Conservation (phyloP, 2,797 vertebrate species). For the Coccyzus lansbergi region DNA sequence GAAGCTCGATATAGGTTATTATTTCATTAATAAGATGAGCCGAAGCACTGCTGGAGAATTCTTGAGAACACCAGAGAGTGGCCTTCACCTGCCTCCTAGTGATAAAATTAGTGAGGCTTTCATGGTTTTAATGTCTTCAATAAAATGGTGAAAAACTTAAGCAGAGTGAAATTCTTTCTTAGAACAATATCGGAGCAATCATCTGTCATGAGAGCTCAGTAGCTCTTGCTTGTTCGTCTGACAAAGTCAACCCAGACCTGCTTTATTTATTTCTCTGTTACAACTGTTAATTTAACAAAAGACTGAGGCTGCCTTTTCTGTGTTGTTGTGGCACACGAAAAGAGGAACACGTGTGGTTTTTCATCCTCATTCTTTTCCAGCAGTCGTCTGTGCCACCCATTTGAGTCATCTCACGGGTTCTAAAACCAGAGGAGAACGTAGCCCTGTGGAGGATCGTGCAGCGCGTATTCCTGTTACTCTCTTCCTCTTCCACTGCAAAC, state of each 20-base stretch:
- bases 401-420: fast-evolving
- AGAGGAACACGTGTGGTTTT: fast-evolving
- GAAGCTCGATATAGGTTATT: too few species aligned
- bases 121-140: background rate
- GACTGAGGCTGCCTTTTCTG: background rate
- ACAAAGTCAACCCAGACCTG: background rate
- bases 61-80: too few species aligned
- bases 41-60: background rate
- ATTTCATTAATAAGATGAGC: fast-evolving
- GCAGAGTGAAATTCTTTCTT: background rate
- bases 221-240: background rate
- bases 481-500: background rate
- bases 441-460: background rate
- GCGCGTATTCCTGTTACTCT: background rate
- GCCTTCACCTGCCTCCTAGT: background rate
- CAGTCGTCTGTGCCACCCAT: background rate
- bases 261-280: background rate
- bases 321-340: fast-evolving
- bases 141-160: background rate
- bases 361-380: fast-evolving
- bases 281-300: background rate
- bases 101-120: background rate
- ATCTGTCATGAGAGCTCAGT: background rate
- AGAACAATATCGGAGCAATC: background rate
- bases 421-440: fast-evolving